phyloP scores from a whole-genome alignment of 2,113 vertebrate genomes.

The Pongo pygmaeus region DNA sequence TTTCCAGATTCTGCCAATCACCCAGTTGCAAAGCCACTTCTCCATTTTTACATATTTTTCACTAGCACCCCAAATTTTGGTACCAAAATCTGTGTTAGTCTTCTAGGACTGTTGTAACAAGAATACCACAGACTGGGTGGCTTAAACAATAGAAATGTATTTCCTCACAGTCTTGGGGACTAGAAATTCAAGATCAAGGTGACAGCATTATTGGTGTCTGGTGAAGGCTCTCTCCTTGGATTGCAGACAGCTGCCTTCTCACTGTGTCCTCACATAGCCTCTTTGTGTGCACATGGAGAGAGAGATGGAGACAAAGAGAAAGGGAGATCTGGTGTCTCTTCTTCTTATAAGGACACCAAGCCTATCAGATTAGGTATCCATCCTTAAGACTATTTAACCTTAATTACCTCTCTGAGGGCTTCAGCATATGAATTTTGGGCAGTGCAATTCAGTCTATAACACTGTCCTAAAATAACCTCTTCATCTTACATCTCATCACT shows the following conservation, averaged over 20 bases:
- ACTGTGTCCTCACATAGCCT: neutral
- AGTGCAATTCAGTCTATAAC: neutral
- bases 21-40: neutral
- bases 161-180: neutral
- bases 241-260: neutral
- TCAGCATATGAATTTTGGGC: neutral
- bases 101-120: neutral
- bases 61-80: neutral
- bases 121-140: neutral
- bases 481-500: neutral
- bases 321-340: neutral
- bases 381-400: neutral
- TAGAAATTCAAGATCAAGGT: neutral
- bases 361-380: neutral
- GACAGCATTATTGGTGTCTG: neutral
- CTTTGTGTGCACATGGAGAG: neutral
- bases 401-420: neutral
- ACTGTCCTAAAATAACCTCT: neutral
- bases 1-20: neutral
- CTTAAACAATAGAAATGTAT: neutral
- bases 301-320: neutral
- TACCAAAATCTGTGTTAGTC: neutral
- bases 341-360: neutral
- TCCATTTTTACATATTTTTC: neutral
- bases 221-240: neutral